Percentiles rank a stretch among this genome's conserved stretches.
Conservation (phyloP, 2,113 vertebrate genomes). For the Melanotaenia duboulayi region DNA sequence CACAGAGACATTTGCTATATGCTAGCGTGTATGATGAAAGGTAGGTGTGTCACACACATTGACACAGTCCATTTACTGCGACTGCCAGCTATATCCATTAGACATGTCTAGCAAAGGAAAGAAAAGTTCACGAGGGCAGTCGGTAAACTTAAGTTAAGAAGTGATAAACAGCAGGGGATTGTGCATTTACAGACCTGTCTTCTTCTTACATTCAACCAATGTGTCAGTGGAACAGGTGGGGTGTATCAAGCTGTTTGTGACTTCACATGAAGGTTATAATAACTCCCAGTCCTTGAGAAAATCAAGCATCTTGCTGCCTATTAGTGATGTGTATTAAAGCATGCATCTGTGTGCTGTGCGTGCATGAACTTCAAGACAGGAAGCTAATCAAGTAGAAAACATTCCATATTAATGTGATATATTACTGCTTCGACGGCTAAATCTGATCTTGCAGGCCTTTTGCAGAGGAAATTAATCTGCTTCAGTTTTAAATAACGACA, state of each 20-base stretch:
- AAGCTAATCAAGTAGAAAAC: conserved; percentile 73
- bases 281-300: conserved; percentile 42
- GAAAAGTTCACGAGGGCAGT: not conserved
- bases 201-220: conserved; percentile 26
- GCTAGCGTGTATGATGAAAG: conserved; percentile 58
- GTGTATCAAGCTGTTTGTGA: conserved; percentile 45
- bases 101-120: conserved; percentile 12
- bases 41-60: conserved; percentile 56
- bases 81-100: conserved; percentile 37
- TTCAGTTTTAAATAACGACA: conserved; percentile 64
- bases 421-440: conserved; percentile 64
- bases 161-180: conserved; percentile 40
- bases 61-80: conserved; percentile 59
- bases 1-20: conserved; percentile 27
- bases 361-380: conserved; percentile 42
- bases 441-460: conserved; percentile 53
- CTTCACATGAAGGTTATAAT: conserved; percentile 40
- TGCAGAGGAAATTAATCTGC: conserved; percentile 58
- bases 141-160: conserved; percentile 19
- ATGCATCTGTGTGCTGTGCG: conserved; percentile 28
- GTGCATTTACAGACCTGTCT: conserved; percentile 36
- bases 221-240: conserved; percentile 61
- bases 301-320: conserved; percentile 13
- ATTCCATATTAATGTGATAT: conserved; percentile 77
- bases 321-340: conserved; percentile 19